phyloP scores from a whole-genome alignment of 1,140 invertebrate genomes.

The Epicauta chinensis region DNA sequence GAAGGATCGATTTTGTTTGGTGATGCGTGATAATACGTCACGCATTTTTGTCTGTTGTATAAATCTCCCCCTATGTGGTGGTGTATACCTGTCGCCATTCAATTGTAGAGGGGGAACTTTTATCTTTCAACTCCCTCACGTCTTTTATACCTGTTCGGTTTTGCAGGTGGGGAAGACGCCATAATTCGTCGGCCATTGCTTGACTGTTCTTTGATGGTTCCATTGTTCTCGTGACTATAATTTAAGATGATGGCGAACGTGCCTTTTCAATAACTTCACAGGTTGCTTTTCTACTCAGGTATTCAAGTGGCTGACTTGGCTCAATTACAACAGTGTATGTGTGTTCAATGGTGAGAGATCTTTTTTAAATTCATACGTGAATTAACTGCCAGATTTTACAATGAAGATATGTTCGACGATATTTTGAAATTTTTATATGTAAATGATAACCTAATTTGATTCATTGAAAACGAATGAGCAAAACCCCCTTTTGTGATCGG shows the following conservation, averaged over 20 bases:
- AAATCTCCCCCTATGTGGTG: background rate
- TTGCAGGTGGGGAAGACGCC: background rate
- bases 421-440: slow-evolving; percentile 1
- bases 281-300: slow-evolving; percentile 26
- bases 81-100: background rate
- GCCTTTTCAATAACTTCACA: slow-evolving; percentile 32
- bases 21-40: slow-evolving; percentile 4
- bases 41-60: background rate
- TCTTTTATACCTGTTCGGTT: background rate
- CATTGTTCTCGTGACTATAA: slow-evolving; percentile 24
- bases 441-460: slow-evolving; percentile 6
- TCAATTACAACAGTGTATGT: slow-evolving; percentile 18
- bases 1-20: background rate
- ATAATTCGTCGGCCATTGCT: slow-evolving; percentile 4
- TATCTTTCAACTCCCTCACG: background rate
- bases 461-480: slow-evolving; percentile 1
- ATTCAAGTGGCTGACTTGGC: slow-evolving; percentile 28
- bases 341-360: slow-evolving; percentile 21
- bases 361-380: slow-evolving; percentile 31
- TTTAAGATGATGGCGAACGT: slow-evolving; percentile 27
- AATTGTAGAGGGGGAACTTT: background rate
- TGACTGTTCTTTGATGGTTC: slow-evolving; percentile 13
- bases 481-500: too few relatives aligned
- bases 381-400: slow-evolving; percentile 9
- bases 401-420: background rate